Percentiles rank a stretch among this genome's conserved stretches.
Conservation (phyloP, 2,888 invertebrate species). For the Pyrochroa serraticornis region DNA sequence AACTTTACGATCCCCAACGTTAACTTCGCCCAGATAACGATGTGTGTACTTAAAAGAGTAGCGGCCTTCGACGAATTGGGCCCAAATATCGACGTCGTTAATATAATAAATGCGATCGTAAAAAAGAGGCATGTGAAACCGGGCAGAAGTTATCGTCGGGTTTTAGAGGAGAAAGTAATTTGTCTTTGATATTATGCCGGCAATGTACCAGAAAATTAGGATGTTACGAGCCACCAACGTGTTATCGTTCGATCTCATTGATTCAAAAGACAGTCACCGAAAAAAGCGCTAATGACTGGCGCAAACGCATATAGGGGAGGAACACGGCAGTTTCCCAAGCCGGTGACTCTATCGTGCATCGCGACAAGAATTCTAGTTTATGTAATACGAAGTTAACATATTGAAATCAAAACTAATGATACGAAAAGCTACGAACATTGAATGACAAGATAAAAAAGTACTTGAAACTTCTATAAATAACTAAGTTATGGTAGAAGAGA, state of each 20-base stretch:
- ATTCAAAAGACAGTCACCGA: not conserved
- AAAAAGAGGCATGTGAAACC: conserved; percentile 19
- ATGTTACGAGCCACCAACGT: conserved; percentile 3
- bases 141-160: conserved; percentile 19
- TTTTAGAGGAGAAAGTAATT: conserved; percentile 14
- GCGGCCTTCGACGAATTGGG: conserved; percentile 13
- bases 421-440: no score
- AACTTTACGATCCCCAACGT: conserved; percentile 44
- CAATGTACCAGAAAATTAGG: conserved; percentile 15
- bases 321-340: no score
- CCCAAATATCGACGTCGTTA: conserved; percentile 17
- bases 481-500: no score
- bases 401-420: no score
- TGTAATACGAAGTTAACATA: no score
- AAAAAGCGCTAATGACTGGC: no score
- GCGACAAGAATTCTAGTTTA: no score
- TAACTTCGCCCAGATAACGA: conserved; percentile 44
- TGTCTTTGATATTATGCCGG: conserved; percentile 16
- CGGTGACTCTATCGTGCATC: no score
- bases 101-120: conserved; percentile 23
- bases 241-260: not conserved
- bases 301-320: no score
- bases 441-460: no score
- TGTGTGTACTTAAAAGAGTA: conserved; percentile 37
- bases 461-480: no score